Conservation (phyloP, 2,888 invertebrate genomes). For the Macropis europaea region DNA sequence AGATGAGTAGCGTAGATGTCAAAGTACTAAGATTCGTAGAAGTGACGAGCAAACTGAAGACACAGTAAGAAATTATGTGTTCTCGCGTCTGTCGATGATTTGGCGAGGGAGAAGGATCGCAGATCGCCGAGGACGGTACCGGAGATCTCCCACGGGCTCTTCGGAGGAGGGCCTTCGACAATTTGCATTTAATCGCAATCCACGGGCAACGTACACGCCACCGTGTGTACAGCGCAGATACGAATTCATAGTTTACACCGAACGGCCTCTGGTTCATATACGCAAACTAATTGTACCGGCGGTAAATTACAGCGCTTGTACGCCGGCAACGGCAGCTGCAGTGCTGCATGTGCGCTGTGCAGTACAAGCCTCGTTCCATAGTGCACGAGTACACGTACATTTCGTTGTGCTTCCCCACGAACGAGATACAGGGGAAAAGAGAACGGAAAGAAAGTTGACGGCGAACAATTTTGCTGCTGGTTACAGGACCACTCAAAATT, state of each 20-base stretch:
- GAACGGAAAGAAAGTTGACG: background rate
- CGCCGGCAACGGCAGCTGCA: conserved; percentile 67
- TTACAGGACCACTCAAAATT: too few relatives aligned
- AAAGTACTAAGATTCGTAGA: too few relatives aligned
- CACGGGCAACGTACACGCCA: conserved; percentile 53
- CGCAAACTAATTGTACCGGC: conserved; percentile 70
- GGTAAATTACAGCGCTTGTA: conserved; percentile 72
- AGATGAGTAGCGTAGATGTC: too few relatives aligned
- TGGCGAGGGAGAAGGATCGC: background rate
- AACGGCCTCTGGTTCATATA: conserved; percentile 67
- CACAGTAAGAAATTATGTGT: too few relatives aligned
- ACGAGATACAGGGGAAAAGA: conserved; percentile 6
- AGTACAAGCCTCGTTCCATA: conserved; percentile 58
- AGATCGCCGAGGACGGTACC: conserved; percentile 4
- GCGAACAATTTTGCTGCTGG: background rate
- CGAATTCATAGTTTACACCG: conserved; percentile 71
- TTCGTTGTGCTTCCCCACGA: conserved; percentile 12
- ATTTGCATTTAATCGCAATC: conserved; percentile 71
- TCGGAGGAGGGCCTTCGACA: conserved; percentile 51
- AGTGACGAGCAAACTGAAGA: too few relatives aligned
- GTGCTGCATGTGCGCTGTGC: conserved; percentile 62
- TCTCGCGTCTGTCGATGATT: too few relatives aligned
- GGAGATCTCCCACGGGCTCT: conserved; percentile 36
- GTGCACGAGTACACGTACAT: conserved; percentile 44
- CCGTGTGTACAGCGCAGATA: conserved; percentile 66